Base-by-base conservation (phyloP, 2,888 invertebrate genomes). In the Chironomus riparius region DNA sequence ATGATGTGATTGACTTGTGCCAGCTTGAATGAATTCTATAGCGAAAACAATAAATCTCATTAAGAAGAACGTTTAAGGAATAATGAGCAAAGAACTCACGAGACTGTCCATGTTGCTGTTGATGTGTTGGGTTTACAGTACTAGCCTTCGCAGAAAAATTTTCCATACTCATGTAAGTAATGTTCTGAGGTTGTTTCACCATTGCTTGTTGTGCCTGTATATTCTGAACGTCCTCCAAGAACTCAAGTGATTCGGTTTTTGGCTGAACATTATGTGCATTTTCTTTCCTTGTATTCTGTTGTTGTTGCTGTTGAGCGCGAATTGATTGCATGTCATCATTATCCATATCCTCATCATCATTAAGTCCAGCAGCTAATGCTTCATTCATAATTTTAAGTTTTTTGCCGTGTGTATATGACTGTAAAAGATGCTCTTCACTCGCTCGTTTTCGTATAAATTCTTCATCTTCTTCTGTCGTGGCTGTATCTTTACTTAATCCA, bases 401-500 rank as follows among this genome's bases (percentile, higher is more conserved):
- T 12, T 74, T 74, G 13, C 74, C n/a, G 5, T 61, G 38, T n/a
- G 74, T 7, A 22, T 15, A 72, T 15, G 72, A 28, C 21, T 72
- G 72, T 21, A 72, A 24, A 10, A 62, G 72, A 68, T 74, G 65
- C 18, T 74, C 74, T 12, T 65, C 74, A 12, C 7, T 62, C 38
- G 61, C 5, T 5, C 74, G 18, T 38, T 74, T 74, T 18, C 68
- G 68, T 24, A 24, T 7, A 48, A 47, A 65, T 6, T 18, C 62
- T 22, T 74, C 74, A 12, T 74, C 74, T 6, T 38, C 50, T 15
- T 65, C 47, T 47, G 65, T 56, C 21, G 50, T 68, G 13, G 47
- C 68, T 13, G 71, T 68, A 28, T 77, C 78, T 47, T 77, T 78
- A 13, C 77, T 77, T 15, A 79, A 38, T n/a, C 79, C 79, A 24